Conservation (phyloP, 2,888 invertebrate genomes). For the Spilosoma lubricipeda region DNA sequence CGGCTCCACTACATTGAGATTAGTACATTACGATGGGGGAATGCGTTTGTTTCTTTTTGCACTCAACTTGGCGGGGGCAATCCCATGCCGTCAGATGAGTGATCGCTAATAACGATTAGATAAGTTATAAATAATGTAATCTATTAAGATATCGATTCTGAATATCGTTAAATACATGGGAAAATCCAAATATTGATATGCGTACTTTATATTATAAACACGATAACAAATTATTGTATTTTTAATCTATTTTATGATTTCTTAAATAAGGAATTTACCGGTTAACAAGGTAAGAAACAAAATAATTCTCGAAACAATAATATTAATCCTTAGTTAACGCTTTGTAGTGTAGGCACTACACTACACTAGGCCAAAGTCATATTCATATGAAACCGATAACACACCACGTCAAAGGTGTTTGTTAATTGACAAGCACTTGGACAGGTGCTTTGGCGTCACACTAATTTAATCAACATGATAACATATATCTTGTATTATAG, state of each 20-base stretch:
- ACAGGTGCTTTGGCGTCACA: constrained; percentile 35
- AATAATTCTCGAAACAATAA: background rate
- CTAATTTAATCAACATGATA: constrained; percentile 41
- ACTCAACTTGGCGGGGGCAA: background rate
- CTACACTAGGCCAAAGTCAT: background rate
- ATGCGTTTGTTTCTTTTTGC: background rate
- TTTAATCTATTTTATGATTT: background rate
- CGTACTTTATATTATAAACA: background rate
- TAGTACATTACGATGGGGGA: background rate
- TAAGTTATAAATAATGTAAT: background rate
- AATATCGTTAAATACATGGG: background rate
- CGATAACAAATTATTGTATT: background rate
- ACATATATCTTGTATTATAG: background rate
- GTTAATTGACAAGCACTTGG: constrained; percentile 38
- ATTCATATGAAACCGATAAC: background rate
- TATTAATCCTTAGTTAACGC: background rate
- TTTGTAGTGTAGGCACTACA: background rate
- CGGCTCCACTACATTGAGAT: too few relatives aligned
- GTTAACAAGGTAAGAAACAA: background rate
- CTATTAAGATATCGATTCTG: background rate
- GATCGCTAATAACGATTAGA: background rate
- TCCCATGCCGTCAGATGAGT: background rate
- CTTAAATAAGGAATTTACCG: background rate
- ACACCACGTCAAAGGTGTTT: constrained; percentile 8
- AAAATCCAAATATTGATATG: background rate